Base-by-base conservation (phyloP, 37 sponge, comb jelly and placozoan species). In the Geodia barretti region DNA sequence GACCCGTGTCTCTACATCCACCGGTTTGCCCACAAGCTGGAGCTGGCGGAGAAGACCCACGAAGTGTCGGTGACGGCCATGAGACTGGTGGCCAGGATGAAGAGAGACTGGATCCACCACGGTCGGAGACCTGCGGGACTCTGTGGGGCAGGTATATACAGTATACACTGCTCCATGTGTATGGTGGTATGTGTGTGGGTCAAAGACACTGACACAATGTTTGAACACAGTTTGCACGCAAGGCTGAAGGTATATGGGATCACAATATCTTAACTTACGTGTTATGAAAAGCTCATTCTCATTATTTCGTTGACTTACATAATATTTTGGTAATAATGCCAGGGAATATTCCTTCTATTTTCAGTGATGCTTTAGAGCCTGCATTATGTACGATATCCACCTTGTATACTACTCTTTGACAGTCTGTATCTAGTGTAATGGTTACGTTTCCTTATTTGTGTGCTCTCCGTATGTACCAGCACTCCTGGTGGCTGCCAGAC, bases 1-100 rank as follows among this genome's bases (percentile, higher is more conserved):
- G 99, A 99, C 58, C 99, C 99, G 0, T 97, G 99, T 83, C 81
- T 97, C 14, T 99, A 97, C 73, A 95, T 99, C 40, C 98, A 92
- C 59, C 86, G 99, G 60, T 99, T 97, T 89, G 97, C 99, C 11
- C 90, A 97, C 79, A 97, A 95, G 61, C 86, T 99, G 39, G 95
- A 97, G 72, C 75, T 99, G 11, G 94, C 92, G 14, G 95, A 97
- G 35, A 95, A 97, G 83, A 86, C 83, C 4, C 93, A 99, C 68
- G 92, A 92, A 25, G 98, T 97, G 21, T 90, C 94, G 9, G 89
- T 86, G 88, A 95, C 95, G 39, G 98, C 98, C 23, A 70, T 97
- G 81, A 41, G 98, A 60, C 84, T 99, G 28, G 99, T 99, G 1
- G 84, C 93, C 34, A 83, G 99, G 39, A 99, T 99, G 99, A 99